A percentile compares a stretch with the other conserved stretches of the same genome.
Evolutionary conservation across 2,797 vertebrate species (phyloP).

Genomic region (Chaetophractus vellerosus): DNA sequence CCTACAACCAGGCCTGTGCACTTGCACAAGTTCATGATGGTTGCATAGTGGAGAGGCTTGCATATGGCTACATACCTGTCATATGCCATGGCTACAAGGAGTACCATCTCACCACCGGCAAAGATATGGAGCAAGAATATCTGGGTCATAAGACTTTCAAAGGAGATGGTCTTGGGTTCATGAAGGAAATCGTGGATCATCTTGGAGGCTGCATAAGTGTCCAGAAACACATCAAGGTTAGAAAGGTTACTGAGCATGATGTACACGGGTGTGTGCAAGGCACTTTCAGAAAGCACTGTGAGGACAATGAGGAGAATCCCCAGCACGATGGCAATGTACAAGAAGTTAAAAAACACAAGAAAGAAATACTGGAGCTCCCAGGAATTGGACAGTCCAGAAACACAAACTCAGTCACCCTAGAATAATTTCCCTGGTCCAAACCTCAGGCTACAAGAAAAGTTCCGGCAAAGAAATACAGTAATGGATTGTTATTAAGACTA

Average conservation of each 20-base stretch:
- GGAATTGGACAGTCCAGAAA: conserved; percentile 62
- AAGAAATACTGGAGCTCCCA: conserved; percentile 64
- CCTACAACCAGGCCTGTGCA: conserved; percentile 40
- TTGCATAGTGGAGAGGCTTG: conserved; percentile 72
- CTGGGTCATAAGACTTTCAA: conserved; percentile 77
- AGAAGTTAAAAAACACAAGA: conserved; percentile 68
- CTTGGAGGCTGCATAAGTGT: conserved; percentile 74
- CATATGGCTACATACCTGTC: conserved; percentile 74
- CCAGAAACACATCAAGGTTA: conserved; percentile 72
- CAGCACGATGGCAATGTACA: conserved; percentile 58
- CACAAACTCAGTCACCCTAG: conserved; percentile 71
- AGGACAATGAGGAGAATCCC: conserved; percentile 75
- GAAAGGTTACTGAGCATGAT: conserved; percentile 78
- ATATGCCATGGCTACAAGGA: conserved; percentile 73
- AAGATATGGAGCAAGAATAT: conserved; percentile 80
- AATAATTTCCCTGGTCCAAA: conserved; percentile 62
- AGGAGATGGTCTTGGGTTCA: conserved; percentile 69
- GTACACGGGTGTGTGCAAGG: conserved; percentile 78
- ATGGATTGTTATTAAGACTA: background rate
- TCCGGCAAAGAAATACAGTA: background rate
- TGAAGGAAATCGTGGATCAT: conserved; percentile 68
- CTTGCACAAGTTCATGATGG: conserved; percentile 70
- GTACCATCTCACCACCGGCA: conserved; percentile 77
- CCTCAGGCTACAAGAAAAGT: background rate
- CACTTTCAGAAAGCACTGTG: conserved; percentile 63